phyloP scores from a whole-genome alignment of 2,113 vertebrate genomes.

The Mola mola region DNA sequence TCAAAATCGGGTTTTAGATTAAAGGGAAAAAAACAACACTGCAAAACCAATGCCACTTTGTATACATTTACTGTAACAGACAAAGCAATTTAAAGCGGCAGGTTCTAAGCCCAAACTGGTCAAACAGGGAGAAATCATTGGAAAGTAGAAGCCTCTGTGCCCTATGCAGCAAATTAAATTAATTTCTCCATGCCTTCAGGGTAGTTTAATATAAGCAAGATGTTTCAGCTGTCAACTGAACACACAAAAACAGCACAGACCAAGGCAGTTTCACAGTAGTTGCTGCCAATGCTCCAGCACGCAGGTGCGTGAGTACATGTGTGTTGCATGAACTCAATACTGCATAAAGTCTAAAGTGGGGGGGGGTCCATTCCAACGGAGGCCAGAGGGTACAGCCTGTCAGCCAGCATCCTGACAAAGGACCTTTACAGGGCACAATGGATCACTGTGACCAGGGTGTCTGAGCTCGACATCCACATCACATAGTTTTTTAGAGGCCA shows the following conservation, averaged over 20 bases:
- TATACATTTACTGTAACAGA: conserved; percentile 13
- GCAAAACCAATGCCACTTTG: not conserved
- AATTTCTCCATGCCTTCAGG: conserved; percentile 41
- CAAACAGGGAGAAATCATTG: conserved; percentile 20
- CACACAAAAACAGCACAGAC: conserved; percentile 45
- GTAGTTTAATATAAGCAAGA: conserved; percentile 51
- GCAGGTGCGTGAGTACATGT: conserved; percentile 55
- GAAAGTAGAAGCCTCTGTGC: conserved; percentile 25
- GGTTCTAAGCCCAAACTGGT: conserved; percentile 21
- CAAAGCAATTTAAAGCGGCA: conserved; percentile 7
- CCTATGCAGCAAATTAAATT: conserved; percentile 34
- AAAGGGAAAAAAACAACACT: conserved; percentile 4
- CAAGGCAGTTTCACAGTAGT: conserved; percentile 50
- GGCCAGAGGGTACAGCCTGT: conserved; percentile 55
- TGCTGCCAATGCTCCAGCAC: conserved; percentile 45
- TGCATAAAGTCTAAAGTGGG: conserved; percentile 27
- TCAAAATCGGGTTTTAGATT: not conserved
- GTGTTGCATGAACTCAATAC: conserved; percentile 28
- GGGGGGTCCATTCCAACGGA: conserved; percentile 37
- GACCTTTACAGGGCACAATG: conserved; percentile 34
- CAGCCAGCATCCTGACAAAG: conserved; percentile 62
- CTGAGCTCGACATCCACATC: conserved; percentile 14
- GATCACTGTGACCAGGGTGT: conserved; percentile 35
- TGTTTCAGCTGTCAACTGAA: conserved; percentile 67
- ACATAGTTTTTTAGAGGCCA: conserved; percentile 31